phyloP scores from a whole-genome alignment of 2,888 invertebrate genomes.

The Mythimna pallens region DNA sequence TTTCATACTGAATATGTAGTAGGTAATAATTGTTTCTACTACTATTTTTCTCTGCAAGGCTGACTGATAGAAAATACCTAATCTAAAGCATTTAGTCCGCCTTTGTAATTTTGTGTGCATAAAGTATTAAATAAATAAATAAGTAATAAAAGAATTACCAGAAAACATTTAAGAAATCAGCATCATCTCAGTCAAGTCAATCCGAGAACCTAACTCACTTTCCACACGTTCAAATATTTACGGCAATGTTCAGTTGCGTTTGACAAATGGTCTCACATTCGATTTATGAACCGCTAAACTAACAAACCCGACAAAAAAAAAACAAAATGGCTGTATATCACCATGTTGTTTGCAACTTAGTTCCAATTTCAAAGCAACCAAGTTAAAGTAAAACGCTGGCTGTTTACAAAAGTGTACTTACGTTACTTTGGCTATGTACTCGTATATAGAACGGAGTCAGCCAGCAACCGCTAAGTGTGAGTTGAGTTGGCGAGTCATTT shows the following conservation, averaged over 20 bases:
- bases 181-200: neutral
- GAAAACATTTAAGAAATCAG: neutral
- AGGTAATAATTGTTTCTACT: too few relatives aligned
- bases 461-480: conserved; percentile 64
- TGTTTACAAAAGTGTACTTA: conserved; percentile 54
- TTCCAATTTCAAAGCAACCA: conserved; percentile 12
- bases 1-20: too few relatives aligned
- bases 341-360: conserved; percentile 31
- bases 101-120: too few relatives aligned
- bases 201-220: neutral
- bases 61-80: too few relatives aligned
- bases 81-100: too few relatives aligned
- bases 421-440: conserved; percentile 53
- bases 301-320: conserved; percentile 22
- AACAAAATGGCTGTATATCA: conserved; percentile 34
- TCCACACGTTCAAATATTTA: conserved; percentile 21
- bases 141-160: neutral
- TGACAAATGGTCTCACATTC: conserved; percentile 48
- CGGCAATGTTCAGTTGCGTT: conserved; percentile 4
- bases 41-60: too few relatives aligned
- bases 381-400: conserved; percentile 39
- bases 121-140: too few relatives aligned
- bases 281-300: conserved; percentile 43
- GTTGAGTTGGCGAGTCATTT: conserved; percentile 73
- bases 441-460: conserved; percentile 55